Conservation (phyloP, 2,797 vertebrate species). For the Bufotes viridis region DNA sequence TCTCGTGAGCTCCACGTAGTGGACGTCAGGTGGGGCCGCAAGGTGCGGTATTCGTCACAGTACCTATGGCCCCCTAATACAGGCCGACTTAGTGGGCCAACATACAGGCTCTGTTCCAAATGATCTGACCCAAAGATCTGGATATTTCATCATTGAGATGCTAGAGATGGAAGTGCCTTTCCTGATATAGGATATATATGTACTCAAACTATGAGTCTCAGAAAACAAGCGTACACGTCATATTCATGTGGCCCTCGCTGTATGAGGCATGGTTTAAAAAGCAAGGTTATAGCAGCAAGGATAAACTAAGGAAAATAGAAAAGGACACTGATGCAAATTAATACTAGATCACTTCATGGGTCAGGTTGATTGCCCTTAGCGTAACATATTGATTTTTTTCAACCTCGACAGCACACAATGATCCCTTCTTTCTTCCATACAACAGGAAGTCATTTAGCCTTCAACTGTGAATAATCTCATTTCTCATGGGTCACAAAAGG, state of each 20-base stretch:
- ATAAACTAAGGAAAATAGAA: slow-evolving; percentile 11
- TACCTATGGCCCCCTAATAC: too few relatives aligned
- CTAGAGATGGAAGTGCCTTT: too few relatives aligned
- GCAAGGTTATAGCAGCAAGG: neutral
- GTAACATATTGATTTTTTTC: slow-evolving; percentile 49
- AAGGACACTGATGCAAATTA: slow-evolving; percentile 24
- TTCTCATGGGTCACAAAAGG: slow-evolving; percentile 35
- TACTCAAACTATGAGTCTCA: too few relatives aligned
- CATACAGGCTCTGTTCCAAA: too few relatives aligned
- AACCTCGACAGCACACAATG: slow-evolving; percentile 24
- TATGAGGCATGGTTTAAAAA: neutral
- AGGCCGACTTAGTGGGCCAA: too few relatives aligned
- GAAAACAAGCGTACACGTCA: too few relatives aligned
- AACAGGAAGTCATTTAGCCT: slow-evolving; percentile 25
- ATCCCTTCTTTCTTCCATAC: slow-evolving; percentile 36
- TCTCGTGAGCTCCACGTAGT: too few relatives aligned
- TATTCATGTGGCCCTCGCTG: neutral
- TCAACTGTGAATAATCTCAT: slow-evolving; percentile 45
- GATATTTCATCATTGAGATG: too few relatives aligned
- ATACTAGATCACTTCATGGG: slow-evolving; percentile 33
- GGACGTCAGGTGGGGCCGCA: too few relatives aligned
- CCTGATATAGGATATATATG: too few relatives aligned
- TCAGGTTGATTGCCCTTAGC: slow-evolving; percentile 29
- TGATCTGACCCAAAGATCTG: too few relatives aligned
- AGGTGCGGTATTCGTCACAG: too few relatives aligned